Percentiles rank a stretch among this genome's conserved stretches.
Conservation (phyloP, 2,888 invertebrate genomes). For the Tiliacea aurago region DNA sequence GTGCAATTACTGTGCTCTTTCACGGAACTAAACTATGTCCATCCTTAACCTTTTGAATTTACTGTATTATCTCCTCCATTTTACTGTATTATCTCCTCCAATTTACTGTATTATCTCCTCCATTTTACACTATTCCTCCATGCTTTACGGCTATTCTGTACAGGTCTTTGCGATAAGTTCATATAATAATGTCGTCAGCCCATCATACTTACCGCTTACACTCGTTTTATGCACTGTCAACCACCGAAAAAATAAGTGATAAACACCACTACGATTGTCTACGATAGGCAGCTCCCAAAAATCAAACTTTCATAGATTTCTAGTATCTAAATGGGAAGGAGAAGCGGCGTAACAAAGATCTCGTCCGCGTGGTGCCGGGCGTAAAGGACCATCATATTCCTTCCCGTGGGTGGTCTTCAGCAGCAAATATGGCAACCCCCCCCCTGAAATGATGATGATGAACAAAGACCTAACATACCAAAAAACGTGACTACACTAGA, state of each 20-base stretch:
- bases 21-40: constrained; percentile 22
- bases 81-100: background rate
- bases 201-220: background rate
- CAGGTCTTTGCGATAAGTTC: background rate
- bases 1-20: background rate
- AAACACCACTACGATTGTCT: background rate
- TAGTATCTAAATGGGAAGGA: background rate
- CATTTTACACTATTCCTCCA: background rate
- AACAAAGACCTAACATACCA: background rate
- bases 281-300: background rate
- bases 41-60: background rate
- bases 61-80: constrained; percentile 7
- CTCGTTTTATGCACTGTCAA: background rate
- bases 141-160: background rate
- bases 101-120: background rate
- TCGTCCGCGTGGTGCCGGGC: too few species aligned
- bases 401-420: too few species aligned
- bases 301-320: background rate
- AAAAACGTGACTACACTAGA: too few species aligned
- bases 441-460: background rate
- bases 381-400: too few species aligned
- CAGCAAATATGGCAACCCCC: too few species aligned
- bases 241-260: background rate
- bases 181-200: background rate
- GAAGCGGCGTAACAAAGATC: background rate